These are phyloP conservation scores for Mormyrus proboscirostris DNA, from an alignment of 2,797 vertebrate species.

Conservation along the genomic window DNA sequence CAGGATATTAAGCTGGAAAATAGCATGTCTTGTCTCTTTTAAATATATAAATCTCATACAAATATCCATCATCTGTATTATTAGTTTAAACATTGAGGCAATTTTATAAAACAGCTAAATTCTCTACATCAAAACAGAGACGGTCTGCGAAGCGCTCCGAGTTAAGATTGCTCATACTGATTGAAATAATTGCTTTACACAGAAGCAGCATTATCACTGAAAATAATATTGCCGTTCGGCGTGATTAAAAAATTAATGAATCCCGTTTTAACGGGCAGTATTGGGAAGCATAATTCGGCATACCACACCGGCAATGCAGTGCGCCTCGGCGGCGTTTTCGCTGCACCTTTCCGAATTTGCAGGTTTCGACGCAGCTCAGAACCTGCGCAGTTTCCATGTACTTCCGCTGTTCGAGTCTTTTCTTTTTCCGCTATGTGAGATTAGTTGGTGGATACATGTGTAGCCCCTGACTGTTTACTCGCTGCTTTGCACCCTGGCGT, in stretches of 20 bases:
- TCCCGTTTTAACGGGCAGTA: not conserved
- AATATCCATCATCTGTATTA: not conserved
- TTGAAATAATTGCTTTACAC: not conserved
- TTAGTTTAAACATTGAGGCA: not conserved
- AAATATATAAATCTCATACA: not conserved
- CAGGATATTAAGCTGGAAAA: constrained; percentile 1
- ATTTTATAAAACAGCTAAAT: not conserved
- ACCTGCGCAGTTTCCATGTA: not conserved
- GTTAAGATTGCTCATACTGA: not conserved
- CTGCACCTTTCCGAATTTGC: not conserved
- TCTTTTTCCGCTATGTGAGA: not conserved
- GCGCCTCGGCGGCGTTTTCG: not conserved
- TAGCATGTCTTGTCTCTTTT: not conserved
- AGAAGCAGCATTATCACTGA: not conserved
- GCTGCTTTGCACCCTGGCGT: not conserved
- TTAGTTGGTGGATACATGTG: not conserved
- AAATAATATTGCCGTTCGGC: not conserved
- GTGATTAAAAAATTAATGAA: not conserved
- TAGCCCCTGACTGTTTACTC: not conserved
- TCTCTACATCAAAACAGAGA: not conserved
- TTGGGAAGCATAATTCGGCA: not conserved
- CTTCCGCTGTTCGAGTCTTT: not conserved
- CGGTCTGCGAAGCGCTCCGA: not conserved
- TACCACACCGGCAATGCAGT: not conserved
- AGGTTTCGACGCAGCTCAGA: not conserved